phyloP scores from a whole-genome alignment of 2,888 invertebrate species.

The Oegoconia quadripuncta region DNA sequence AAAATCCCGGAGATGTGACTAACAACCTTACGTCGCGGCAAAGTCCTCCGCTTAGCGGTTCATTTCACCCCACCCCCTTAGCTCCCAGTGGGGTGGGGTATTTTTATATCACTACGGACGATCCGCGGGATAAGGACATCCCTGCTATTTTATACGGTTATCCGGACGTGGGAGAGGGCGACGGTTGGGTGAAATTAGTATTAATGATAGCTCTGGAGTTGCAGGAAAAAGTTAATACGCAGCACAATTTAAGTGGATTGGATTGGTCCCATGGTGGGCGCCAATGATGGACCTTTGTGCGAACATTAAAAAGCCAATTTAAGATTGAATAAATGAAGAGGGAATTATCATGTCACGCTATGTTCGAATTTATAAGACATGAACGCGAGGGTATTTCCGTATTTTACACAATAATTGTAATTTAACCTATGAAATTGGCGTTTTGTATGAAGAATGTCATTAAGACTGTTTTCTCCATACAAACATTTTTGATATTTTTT shows the following conservation, averaged over 20 bases:
- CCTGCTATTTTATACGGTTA: constrained; percentile 57
- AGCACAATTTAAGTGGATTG: constrained; percentile 5
- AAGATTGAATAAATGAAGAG: too few species aligned
- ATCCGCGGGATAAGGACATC: constrained; percentile 62
- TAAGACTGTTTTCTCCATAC: too few species aligned
- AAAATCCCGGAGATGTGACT: constrained; percentile 20
- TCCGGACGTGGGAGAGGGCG: constrained; percentile 34
- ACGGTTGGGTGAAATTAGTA: constrained; percentile 15
- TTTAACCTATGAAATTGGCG: too few species aligned
- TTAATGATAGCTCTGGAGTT: neutral
- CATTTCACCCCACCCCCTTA: constrained; percentile 17
- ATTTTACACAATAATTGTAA: too few species aligned
- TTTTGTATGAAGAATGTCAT: too few species aligned
- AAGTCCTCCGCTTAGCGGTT: constrained; percentile 28
- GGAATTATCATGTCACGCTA: too few species aligned
- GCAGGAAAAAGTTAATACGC: neutral
- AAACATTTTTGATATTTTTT: too few species aligned
- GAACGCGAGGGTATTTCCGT: too few species aligned
- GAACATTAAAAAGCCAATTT: too few species aligned
- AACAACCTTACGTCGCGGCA: constrained; percentile 14
- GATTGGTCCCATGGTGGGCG: neutral
- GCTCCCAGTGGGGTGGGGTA: constrained; percentile 18
- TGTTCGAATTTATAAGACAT: too few species aligned
- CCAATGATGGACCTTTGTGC: too few species aligned
- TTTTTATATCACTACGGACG: constrained; percentile 50